Evolutionary conservation across 2,888 invertebrate species (phyloP), one percentile per base, ranked within the genome.

Genomic region (Nasonia oneida): DNA sequence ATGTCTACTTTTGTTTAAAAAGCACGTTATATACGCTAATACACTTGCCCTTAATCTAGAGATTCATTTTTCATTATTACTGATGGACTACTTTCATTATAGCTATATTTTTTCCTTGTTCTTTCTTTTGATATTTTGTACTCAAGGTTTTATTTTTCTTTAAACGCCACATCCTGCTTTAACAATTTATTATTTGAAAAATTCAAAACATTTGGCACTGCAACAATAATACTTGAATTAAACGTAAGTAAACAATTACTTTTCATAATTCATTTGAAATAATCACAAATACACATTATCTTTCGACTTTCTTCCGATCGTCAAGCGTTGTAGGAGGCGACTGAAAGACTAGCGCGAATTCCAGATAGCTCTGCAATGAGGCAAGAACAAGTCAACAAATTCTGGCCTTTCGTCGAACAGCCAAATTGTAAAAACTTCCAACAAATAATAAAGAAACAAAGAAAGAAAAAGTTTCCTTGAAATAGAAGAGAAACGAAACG

Each of bases 351-450:
- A 87, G 81, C 89, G 89, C 89, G 89, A 87, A 89, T 89, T 89
- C 88, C 89, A 89, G 89, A 91, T 84, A 81, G 84, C 88, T 89
- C 87, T 88, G 89, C 88, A 88, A 83, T 85, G 84, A 90, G 90
- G 89, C 90, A 90, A 91, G 89, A 91, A 88, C 87, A 84, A 88
- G 88, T 89, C 82, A 87, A 89, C 89, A 86, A 89, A 88, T 86
- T 86, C 85, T 84, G 83, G 81, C 70, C n/a, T 81, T 81, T 12
- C 42, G 42, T 42, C 70, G 23, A 74, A 85, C 29, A 81, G 83
- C 85, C 83, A 83, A 85, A 83, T 84, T 39, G 33, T 74, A 83
- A 83, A 83, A 85, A 83, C 75, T 85, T 81, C 61, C 73, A 85
- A 85, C 87, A 85, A 84, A 74, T 71, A 85, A 81, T 85, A 81